Percentiles rank a stretch among this genome's conserved stretches.
These are phyloP conservation scores for Melanerpes aurifrons DNA, from an alignment of 2,113 vertebrate genomes.

Conservation along the genomic window DNA sequence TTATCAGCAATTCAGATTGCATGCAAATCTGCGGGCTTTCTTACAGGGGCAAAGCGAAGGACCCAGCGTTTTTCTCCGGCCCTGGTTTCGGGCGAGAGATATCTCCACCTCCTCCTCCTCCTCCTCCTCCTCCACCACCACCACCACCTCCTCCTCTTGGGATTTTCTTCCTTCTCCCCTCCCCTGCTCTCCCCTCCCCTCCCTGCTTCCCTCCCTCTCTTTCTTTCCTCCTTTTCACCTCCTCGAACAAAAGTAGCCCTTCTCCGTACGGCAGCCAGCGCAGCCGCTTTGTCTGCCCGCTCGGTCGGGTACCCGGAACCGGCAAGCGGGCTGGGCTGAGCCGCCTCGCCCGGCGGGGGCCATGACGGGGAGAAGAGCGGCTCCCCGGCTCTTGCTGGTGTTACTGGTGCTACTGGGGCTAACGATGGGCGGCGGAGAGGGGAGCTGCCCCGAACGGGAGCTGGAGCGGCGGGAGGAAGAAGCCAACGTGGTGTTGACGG, in stretches of 20 bases:
- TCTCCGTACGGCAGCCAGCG: constrained; percentile 20
- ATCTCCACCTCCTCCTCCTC: background rate
- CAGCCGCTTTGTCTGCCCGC: constrained; percentile 39
- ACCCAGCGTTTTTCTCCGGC: background rate
- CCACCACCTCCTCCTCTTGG: constrained; percentile 17
- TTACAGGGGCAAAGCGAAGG: constrained; percentile 43
- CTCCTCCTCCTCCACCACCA: background rate
- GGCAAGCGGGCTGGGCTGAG: background rate
- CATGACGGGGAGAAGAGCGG: constrained; percentile 50
- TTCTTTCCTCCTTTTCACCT: constrained; percentile 31
- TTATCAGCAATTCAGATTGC: constrained; percentile 89
- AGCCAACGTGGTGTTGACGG: constrained; percentile 93
- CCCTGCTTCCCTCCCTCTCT: background rate
- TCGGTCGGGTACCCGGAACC: background rate
- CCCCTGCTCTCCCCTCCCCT: background rate
- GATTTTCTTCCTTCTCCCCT: constrained; percentile 51
- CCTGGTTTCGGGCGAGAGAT: background rate
- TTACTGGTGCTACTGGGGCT: constrained; percentile 73
- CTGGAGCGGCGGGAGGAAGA: constrained; percentile 92
- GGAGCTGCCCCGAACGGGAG: constrained; percentile 85
- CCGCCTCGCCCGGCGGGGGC: constrained; percentile 10
- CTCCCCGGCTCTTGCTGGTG: constrained; percentile 59
- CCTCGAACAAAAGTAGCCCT: constrained; percentile 57
- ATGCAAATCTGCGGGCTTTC: constrained; percentile 81
- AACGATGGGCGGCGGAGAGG: constrained; percentile 69